Evolutionary conservation across 2,113 vertebrate species (phyloP).

Genomic region (Struthio camelus): DNA sequence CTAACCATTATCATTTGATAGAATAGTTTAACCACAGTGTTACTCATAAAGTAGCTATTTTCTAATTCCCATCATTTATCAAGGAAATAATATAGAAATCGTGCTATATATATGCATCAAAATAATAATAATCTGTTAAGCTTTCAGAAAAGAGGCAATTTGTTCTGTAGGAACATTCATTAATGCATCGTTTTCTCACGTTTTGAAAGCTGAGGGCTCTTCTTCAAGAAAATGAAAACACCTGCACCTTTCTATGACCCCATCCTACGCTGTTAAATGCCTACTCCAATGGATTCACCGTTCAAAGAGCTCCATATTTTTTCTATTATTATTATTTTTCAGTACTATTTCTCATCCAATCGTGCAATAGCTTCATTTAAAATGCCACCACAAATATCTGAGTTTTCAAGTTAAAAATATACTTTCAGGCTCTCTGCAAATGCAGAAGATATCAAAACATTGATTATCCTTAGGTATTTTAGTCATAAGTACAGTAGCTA

Average conservation of each 20-base stretch:
- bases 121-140: not conserved
- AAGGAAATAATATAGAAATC: not conserved
- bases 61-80: not conserved
- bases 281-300: not conserved
- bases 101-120: not conserved
- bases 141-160: not conserved
- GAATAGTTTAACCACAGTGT: not conserved
- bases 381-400: not conserved
- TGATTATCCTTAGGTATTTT: not conserved
- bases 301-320: not conserved
- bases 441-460: not conserved
- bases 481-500: not conserved
- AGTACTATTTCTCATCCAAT: not conserved
- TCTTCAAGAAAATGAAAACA: not conserved
- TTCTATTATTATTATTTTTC: not conserved
- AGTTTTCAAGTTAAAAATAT: not conserved
- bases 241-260: not conserved
- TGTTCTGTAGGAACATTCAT: not conserved
- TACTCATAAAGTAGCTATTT: not conserved
- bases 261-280: not conserved
- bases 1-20: not conserved
- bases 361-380: not conserved
- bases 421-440: not conserved
- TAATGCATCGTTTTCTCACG: not conserved
- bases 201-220: not conserved